Conservation (phyloP, 2,888 invertebrate genomes). For the Polymixis lichenea region DNA sequence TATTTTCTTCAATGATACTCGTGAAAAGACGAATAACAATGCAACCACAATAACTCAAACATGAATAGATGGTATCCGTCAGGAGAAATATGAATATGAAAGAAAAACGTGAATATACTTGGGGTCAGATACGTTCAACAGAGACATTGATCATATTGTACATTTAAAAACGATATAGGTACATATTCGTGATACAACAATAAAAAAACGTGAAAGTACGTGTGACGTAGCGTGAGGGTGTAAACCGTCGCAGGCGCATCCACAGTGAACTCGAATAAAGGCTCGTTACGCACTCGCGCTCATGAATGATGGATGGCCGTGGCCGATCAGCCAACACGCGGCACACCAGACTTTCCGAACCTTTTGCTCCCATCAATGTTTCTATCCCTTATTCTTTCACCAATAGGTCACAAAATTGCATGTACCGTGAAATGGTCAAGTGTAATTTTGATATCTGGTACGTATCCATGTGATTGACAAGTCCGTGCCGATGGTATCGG, state of each 20-base stretch:
- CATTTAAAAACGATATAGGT: slow-evolving; percentile 69
- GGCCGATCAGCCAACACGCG: slow-evolving; percentile 81
- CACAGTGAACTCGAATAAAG: slow-evolving; percentile 82
- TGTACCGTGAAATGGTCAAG: slow-evolving; percentile 66
- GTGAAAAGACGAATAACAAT: slow-evolving; percentile 80
- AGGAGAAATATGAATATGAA: slow-evolving; percentile 74
- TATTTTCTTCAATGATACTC: slow-evolving; percentile 77
- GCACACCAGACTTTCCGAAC: slow-evolving; percentile 59
- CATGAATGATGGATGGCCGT: slow-evolving; percentile 88
- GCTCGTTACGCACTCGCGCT: slow-evolving; percentile 87
- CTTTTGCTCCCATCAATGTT: slow-evolving; percentile 55
- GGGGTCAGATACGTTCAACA: slow-evolving; percentile 71
- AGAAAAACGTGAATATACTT: slow-evolving; percentile 62
- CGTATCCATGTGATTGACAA: slow-evolving; percentile 86
- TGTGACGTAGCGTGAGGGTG: slow-evolving; percentile 73
- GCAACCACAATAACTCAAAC: slow-evolving; percentile 75
- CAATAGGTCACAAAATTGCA: slow-evolving; percentile 71
- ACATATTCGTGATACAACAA: slow-evolving; percentile 84
- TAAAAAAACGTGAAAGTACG: slow-evolving; percentile 65
- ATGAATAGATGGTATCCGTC: slow-evolving; percentile 71
- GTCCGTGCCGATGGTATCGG: slow-evolving; percentile 87
- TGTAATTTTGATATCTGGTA: slow-evolving; percentile 77
- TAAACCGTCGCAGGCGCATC: slow-evolving; percentile 81
- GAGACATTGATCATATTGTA: slow-evolving; percentile 77
- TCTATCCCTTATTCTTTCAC: slow-evolving; percentile 68